Conservation (phyloP, 2,888 invertebrate species). For the Dasypolia templi region DNA sequence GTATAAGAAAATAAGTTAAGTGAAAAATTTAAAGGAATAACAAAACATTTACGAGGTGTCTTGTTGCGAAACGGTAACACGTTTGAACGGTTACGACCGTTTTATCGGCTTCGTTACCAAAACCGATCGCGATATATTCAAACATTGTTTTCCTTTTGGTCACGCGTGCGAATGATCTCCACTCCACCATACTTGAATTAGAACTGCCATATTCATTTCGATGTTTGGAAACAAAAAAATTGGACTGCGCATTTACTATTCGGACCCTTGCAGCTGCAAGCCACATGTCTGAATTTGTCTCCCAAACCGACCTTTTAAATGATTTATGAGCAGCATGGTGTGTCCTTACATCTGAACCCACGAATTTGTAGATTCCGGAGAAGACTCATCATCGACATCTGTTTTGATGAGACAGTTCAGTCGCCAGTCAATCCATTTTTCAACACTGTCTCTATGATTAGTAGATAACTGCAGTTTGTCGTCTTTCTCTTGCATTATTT, state of each 20-base stretch:
- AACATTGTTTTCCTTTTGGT: conserved; percentile 84
- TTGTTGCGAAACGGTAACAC: conserved; percentile 74
- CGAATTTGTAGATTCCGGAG: conserved; percentile 52
- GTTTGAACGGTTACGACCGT: conserved; percentile 76
- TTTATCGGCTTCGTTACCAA: conserved; percentile 79
- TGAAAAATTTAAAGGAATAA: conserved; percentile 50
- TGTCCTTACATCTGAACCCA: conserved; percentile 60
- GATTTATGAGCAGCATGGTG: conserved; percentile 78
- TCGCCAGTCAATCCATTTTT: conserved; percentile 3
- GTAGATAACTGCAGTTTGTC: not conserved
- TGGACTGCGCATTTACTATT: conserved; percentile 54
- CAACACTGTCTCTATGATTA: not conserved
- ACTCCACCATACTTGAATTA: conserved; percentile 59
- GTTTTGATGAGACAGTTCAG: conserved; percentile 24
- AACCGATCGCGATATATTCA: conserved; percentile 79
- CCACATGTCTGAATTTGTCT: conserved; percentile 87
- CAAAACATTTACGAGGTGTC: conserved; percentile 78
- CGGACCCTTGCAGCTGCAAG: conserved; percentile 82
- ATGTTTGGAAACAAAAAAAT: conserved; percentile 63
- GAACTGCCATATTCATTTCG: conserved; percentile 46
- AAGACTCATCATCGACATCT: conserved; percentile 51
- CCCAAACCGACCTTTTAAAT: conserved; percentile 80
- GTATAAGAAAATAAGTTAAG: conserved; percentile 47
- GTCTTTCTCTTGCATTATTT: conserved; percentile 13
- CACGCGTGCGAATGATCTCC: conserved; percentile 77